Evolutionary conservation across 2,113 vertebrate species (phyloP).

Genomic region (Procavia capensis): DNA sequence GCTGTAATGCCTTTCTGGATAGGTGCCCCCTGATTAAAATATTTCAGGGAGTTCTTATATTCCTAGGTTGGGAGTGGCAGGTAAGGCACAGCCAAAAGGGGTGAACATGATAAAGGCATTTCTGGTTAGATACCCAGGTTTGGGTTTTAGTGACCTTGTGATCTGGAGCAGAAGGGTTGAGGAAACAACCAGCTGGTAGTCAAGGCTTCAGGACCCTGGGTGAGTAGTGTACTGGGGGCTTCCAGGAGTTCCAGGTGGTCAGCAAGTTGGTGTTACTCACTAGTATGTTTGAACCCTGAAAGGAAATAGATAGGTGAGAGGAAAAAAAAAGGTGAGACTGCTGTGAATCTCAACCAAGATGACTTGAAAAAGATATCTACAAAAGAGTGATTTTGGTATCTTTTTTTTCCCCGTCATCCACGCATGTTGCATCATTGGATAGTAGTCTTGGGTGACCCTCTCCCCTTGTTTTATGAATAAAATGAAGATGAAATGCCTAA

Average conservation of each 20-base stretch:
- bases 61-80: not conserved
- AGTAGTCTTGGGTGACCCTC: rapidly evolving
- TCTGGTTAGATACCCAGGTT: not conserved
- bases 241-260: not conserved
- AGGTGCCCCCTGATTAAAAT: not conserved
- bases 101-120: not conserved
- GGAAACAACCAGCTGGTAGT: not conserved
- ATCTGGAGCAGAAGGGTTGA: not conserved
- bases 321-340: not conserved
- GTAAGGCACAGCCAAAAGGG: not conserved
- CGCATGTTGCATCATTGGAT: not conserved
- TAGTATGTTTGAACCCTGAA: not conserved
- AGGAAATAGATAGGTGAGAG: not conserved
- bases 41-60: not conserved
- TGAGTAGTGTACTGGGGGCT: not conserved
- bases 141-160: not conserved
- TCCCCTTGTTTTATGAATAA: not conserved
- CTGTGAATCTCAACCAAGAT: not conserved
- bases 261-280: not conserved
- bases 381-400: not conserved
- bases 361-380: not conserved
- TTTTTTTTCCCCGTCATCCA: not conserved
- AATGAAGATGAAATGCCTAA: not conserved
- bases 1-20: not conserved
- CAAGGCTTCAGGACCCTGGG: not conserved